Percentiles rank a stretch among this genome's conserved stretches.
These are phyloP conservation scores for Panorpa germanica DNA, from an alignment of 2,888 invertebrate genomes.

Conservation along the genomic window DNA sequence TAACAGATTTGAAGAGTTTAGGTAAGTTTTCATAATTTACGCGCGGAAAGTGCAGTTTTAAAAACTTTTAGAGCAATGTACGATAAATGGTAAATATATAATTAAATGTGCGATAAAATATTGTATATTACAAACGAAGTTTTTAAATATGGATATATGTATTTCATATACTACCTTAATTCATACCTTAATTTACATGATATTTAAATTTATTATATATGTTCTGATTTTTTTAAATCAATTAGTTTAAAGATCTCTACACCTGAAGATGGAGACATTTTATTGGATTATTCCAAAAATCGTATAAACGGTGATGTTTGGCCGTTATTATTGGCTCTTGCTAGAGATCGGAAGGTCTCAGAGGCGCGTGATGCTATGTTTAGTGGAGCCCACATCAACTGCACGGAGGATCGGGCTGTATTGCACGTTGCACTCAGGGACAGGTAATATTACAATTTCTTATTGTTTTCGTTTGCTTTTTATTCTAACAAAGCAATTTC, in stretches of 20 bases:
- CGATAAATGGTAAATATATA: conserved; percentile 7
- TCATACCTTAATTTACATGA: neutral
- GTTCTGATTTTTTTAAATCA: conserved; percentile 9
- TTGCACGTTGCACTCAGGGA: conserved; percentile 89
- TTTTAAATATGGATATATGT: neutral
- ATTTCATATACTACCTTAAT: conserved; percentile 4
- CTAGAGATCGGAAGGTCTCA: conserved; percentile 63
- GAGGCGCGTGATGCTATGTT: conserved; percentile 84
- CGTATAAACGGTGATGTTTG: conserved; percentile 63
- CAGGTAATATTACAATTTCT: too few species aligned
- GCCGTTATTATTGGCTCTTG: conserved; percentile 59
- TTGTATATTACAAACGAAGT: conserved; percentile 4
- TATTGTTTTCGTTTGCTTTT: too few species aligned
- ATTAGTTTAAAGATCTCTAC: conserved; percentile 41
- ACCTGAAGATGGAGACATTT: conserved; percentile 73
- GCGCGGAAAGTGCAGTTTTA: conserved; percentile 11
- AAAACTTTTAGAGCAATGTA: conserved; percentile 8
- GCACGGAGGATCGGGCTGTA: conserved; percentile 92
- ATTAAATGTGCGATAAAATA: too few species aligned
- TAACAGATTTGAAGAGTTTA: conserved; percentile 72
- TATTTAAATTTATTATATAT: conserved; percentile 5
- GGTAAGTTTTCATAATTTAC: conserved; percentile 31
- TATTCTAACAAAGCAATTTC: too few species aligned
- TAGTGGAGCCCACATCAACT: conserved; percentile 86
- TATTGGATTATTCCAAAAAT: conserved; percentile 96